Base-by-base conservation (phyloP, 2,113 vertebrate genomes). In the Phoenicopterus ruber region DNA sequence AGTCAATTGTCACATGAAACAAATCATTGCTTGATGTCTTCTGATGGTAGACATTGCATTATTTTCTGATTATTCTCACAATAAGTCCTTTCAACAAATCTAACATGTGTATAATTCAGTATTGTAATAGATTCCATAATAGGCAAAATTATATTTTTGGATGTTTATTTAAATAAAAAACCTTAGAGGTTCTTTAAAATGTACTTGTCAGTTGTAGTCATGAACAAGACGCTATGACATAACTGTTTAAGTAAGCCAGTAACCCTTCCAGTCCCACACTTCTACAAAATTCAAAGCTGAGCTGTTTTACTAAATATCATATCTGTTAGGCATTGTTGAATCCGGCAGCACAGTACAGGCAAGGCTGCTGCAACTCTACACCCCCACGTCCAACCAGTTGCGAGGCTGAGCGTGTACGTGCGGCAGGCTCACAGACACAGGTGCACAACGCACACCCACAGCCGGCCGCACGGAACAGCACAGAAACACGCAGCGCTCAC, bases 321-420 rank as follows among this genome's bases (percentile, higher is more conserved):
- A 7, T 18, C 17, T 4, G 8, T 38, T 44, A 78, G 18, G 49
- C 26, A n/a, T 25, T 49, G 42, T 19, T 15, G 21, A 63, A 84
- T 42, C 17, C n/a, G 28, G 16, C 46, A 73, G 44, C 19, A 12
- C 11, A 34, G 32, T 15, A 44, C 18, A 91, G 44, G 28, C 16
- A 34, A 91, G 50, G 44, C 36, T 72, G 44, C 50, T 71, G n/a
- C 31, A 72, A 26, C 49, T 34, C 10, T 32, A 19, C 16, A 49
- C 1, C 22, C 6, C 8, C 22, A 29, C 0, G 0, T 25, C 38
- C 32, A 50, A 32, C 7, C 7, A 21, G 34, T 29, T 29, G 18
- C 5, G 14, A 49, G 25, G 25, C 63, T 70, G 38, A 42, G 21
- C 7, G 21, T 8, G 4, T 46, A 18, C 0, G 8, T 1, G 1